Evolutionary conservation across 2,113 vertebrate species (phyloP).

Genomic region (Otolemur garnettii): DNA sequence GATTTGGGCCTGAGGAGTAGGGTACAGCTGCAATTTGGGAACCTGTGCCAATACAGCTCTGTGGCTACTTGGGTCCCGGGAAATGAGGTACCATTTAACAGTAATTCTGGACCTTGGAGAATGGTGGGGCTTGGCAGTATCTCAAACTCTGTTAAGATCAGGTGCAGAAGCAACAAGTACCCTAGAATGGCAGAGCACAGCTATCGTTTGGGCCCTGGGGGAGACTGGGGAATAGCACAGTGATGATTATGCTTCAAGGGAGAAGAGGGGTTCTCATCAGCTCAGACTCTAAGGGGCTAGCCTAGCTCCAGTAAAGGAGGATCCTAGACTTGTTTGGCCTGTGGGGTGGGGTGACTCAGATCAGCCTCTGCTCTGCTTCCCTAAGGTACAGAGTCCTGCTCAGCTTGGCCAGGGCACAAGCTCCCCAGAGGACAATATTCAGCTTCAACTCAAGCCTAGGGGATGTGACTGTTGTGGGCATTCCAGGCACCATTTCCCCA

Average conservation of each 20-base stretch:
- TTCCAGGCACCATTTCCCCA: neutral
- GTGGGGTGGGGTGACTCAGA: neutral
- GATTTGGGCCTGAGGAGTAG: neutral
- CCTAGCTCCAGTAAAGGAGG: neutral
- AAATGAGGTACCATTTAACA: neutral
- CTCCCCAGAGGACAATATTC: neutral
- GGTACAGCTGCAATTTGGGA: neutral
- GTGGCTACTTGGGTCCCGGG: neutral
- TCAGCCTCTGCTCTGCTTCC: neutral
- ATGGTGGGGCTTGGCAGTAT: neutral
- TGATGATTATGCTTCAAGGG: too few species aligned
- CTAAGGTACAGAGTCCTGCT: neutral
- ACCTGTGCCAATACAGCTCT: neutral
- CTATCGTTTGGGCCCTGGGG: neutral
- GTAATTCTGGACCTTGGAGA: neutral
- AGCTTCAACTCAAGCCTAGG: neutral
- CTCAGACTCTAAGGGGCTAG: neutral
- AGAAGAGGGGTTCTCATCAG: neutral
- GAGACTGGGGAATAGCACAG: too few species aligned
- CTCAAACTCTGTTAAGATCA: neutral
- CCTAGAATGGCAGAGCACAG: neutral
- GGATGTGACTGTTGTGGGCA: neutral
- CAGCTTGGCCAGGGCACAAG: neutral
- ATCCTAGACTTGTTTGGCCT: neutral
- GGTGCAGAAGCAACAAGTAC: neutral